Evolutionary conservation across 53 echinoderm and acorn worm species (phyloP).

Genomic region (Stichopus horrens): DNA sequence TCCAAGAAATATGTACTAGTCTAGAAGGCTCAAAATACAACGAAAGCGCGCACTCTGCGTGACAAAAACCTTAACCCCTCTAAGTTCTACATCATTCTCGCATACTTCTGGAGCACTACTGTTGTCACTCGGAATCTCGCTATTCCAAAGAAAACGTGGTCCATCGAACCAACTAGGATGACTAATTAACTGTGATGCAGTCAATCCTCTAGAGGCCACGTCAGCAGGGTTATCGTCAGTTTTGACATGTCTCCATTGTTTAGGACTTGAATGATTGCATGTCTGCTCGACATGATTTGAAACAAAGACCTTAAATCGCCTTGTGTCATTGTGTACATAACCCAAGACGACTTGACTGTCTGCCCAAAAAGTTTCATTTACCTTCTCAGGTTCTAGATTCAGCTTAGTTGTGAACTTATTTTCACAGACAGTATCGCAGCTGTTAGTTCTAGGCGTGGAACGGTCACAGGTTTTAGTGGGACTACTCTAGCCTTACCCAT

Average conservation of each 20-base stretch:
- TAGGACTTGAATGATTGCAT: not conserved
- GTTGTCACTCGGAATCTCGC: no score
- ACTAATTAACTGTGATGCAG: constrained; percentile 6
- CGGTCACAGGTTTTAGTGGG: not conserved
- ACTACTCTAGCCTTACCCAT: constrained; percentile 14
- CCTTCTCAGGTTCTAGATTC: not conserved
- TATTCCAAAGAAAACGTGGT: no score
- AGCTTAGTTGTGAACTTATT: not conserved
- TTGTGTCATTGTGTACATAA: not conserved
- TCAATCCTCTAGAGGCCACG: constrained; percentile 46
- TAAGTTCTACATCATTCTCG: not conserved
- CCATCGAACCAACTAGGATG: not conserved
- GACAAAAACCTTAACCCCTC: not conserved
- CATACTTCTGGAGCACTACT: no score
- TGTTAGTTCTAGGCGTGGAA: no score
- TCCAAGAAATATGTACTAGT: not conserved
- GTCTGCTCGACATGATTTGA: constrained; percentile 55
- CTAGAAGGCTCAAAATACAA: not conserved
- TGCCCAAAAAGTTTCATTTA: not conserved
- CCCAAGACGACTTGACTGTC: constrained; percentile 8
- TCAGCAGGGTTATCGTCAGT: constrained; percentile 54
- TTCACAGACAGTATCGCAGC: no score
- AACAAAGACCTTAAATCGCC: constrained; percentile 2
- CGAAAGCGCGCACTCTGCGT: not conserved
- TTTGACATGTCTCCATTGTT: constrained; percentile 11